These are phyloP conservation scores for Neotragus pygmaeus DNA, from an alignment of 2,113 vertebrate genomes.

Conservation along the genomic window DNA sequence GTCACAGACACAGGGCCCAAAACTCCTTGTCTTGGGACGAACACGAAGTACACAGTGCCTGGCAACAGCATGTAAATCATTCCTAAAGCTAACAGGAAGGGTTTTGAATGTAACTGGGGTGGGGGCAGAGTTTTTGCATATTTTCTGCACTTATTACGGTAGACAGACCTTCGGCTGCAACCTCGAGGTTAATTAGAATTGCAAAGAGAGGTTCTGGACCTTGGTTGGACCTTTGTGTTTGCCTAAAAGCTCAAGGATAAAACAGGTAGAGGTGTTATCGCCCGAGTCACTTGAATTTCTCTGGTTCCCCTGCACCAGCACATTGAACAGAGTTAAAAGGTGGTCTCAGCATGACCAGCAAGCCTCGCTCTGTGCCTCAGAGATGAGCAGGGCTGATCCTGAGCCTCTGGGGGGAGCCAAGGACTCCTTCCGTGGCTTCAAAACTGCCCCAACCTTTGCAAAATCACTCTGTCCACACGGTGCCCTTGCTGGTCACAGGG, in stretches of 20 bases:
- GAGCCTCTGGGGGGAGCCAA: neutral
- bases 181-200: slow-evolving; percentile 37
- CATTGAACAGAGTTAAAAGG: neutral
- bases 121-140: slow-evolving; percentile 19
- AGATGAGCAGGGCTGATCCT: neutral
- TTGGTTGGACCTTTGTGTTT: neutral
- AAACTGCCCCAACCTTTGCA: neutral
- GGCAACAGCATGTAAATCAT: neutral
- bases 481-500: neutral
- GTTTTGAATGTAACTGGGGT: neutral
- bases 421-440: neutral
- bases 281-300: neutral
- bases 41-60: neutral
- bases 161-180: neutral
- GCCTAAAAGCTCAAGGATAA: neutral
- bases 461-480: neutral
- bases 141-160: neutral
- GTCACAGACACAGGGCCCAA: accelerated
- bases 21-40: neutral
- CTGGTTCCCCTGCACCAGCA: neutral
- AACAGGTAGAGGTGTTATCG: neutral
- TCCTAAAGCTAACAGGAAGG: neutral
- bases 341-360: neutral
- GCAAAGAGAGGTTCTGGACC: slow-evolving; percentile 16
- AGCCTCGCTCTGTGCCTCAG: neutral